These are phyloP conservation scores for Acleris emargana DNA, from an alignment of 2,888 invertebrate species.

Conservation along the genomic window DNA sequence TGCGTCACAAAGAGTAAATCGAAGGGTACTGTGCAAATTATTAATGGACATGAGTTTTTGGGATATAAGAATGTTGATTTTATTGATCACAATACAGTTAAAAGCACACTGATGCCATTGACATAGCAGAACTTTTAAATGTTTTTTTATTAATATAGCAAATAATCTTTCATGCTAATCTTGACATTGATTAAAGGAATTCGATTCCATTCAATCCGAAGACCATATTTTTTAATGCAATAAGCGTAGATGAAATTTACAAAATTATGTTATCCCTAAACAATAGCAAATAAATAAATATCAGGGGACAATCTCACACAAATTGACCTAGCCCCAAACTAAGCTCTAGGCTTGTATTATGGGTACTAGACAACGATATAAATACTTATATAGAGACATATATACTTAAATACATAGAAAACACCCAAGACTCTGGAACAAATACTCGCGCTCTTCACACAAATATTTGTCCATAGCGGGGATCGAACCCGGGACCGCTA, in stretches of 20 bases:
- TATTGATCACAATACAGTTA: background rate
- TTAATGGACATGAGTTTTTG: background rate
- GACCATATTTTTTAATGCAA: background rate
- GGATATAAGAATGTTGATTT: background rate
- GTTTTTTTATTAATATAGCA: background rate
- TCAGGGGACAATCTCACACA: too few species aligned
- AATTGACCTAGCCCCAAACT: too few species aligned
- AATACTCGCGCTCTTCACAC: too few species aligned
- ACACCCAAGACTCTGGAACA: too few species aligned
- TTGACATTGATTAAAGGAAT: background rate
- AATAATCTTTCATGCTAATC: background rate
- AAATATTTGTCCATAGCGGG: too few species aligned
- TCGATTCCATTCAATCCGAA: background rate
- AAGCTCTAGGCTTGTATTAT: too few species aligned
- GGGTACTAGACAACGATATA: too few species aligned
- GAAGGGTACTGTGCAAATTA: background rate
- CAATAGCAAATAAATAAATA: too few species aligned
- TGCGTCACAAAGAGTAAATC: constrained; percentile 2
- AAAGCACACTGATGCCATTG: background rate
- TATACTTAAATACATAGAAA: too few species aligned
- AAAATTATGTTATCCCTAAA: too few species aligned
- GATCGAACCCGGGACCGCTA: too few species aligned
- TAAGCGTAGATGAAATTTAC: background rate
- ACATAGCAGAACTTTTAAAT: background rate
- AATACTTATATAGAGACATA: too few species aligned